Base-by-base conservation (phyloP, 37 sponge, comb jelly and placozoan genomes). In the Agelas oroides region DNA sequence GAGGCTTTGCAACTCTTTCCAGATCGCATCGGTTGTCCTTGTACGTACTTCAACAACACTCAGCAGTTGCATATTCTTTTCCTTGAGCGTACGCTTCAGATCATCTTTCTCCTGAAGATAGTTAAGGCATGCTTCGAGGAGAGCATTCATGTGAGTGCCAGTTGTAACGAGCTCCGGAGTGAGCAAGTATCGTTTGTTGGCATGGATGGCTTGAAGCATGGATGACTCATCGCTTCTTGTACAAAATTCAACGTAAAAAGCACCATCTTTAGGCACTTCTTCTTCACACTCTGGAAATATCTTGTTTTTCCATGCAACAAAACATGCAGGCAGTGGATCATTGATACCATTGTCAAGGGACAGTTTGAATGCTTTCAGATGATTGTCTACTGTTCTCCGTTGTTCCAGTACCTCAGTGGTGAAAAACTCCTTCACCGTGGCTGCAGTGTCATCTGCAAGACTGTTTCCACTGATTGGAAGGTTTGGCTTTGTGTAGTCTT, bases 241-340 rank as follows among this genome's bases (percentile, higher is more conserved):
- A 46, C 46, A 46, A 8, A 12, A 46, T 8, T 46, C 46, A 3
- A 68, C 69, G 5, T 14, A 6, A 18, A 28, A 68, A 2, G 75
- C 30, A 27, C 18, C 27, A 27, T 75, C 19, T 17, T 55, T 19
- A 30, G 41, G 36, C 11, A 31, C 21, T 23, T 41, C n/a, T 14
- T n/a, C n/a, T n/a, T 46, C 3, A 1, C 17, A 55, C 36, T 54
- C 31, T 2, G 25, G n/a, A 54, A 52, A 75, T 2, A 56, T 33
- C 31, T 2, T 24, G 28, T 55, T 25, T 58, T 53, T 55, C 75
- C 75, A 75, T 1, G 33, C 17, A 15, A 25, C 57, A 25, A 75
- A 75, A 24, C 75, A 75, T 53, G 75, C 58, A 55, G 75, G 31
- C 20, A 75, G 58, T 27, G 55, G 55, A 25, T 57, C 75, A 75